phyloP scores from a whole-genome alignment of 2,113 vertebrate species.

The Ictalurus furcatus region DNA sequence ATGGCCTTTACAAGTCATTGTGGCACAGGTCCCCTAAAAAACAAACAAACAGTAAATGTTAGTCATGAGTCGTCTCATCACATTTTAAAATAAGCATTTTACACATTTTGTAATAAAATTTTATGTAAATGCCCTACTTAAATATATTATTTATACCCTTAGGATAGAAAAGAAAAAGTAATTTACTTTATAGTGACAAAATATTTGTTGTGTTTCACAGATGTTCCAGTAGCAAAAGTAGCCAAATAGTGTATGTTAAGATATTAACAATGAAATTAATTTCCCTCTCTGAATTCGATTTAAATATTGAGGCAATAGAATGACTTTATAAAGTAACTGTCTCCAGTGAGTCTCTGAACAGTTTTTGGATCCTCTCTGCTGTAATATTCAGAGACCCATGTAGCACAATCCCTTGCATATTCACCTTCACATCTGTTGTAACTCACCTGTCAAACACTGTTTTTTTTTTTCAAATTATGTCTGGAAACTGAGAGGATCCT shows the following conservation, averaged over 20 bases:
- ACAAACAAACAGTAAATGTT: slow-evolving; percentile 26
- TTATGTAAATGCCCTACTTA: not conserved
- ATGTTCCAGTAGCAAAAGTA: not conserved
- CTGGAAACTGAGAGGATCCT: not conserved
- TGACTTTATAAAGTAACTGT: not conserved
- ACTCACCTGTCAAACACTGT: not conserved
- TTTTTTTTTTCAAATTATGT: not conserved
- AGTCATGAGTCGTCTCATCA: not conserved
- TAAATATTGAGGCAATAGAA: not conserved
- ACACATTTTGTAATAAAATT: not conserved
- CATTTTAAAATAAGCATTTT: slow-evolving; percentile 2
- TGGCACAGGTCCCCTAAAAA: slow-evolving; percentile 63
- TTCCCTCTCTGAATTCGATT: not conserved
- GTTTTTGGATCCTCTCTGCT: not conserved
- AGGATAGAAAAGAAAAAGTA: not conserved
- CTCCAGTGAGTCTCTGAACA: not conserved
- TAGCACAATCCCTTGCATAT: not conserved
- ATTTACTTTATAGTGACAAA: not conserved
- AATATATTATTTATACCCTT: not conserved
- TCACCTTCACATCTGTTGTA: not conserved
- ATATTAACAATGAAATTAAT: not conserved
- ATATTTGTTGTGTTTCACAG: not conserved
- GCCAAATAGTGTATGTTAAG: not conserved
- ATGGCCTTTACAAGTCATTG: slow-evolving; percentile 62
- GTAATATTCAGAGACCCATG: not conserved